Conservation (phyloP, 1,140 invertebrate genomes). For the Xylocopa sonorina region DNA sequence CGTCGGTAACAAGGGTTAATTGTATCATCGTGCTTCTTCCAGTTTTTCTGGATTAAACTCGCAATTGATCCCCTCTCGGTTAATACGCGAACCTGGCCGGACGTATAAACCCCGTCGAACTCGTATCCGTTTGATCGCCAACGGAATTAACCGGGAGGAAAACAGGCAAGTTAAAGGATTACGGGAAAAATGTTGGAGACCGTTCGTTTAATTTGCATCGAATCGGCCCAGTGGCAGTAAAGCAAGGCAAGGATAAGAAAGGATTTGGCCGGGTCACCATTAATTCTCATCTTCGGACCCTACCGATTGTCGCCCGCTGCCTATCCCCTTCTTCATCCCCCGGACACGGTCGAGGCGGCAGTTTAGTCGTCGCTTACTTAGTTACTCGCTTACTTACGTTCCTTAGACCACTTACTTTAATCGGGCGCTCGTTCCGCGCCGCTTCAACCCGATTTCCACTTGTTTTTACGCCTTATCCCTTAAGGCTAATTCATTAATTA, state of each 20-base stretch:
- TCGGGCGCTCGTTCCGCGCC: constrained; percentile 70
- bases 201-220: constrained; percentile 70
- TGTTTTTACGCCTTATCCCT: constrained; percentile 81
- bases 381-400: constrained; percentile 78
- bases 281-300: constrained; percentile 68
- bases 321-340: constrained; percentile 51
- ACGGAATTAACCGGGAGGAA: background rate
- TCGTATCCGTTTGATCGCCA: background rate
- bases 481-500: constrained; percentile 82
- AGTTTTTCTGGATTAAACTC: constrained; percentile 20
- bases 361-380: constrained; percentile 72
- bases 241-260: constrained; percentile 53
- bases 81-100: background rate
- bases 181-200: constrained; percentile 16
- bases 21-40: constrained; percentile 40
- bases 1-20: constrained; percentile 57
- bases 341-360: constrained; percentile 39
- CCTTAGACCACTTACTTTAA: constrained; percentile 81
- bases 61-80: background rate
- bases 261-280: constrained; percentile 61
- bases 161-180: constrained; percentile 43
- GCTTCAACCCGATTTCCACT: constrained; percentile 76
- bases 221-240: constrained; percentile 53
- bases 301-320: constrained; percentile 45
- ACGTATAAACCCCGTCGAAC: background rate